phyloP scores from a whole-genome alignment of 2,888 invertebrate species.

The Sphaeridia pumilis region DNA sequence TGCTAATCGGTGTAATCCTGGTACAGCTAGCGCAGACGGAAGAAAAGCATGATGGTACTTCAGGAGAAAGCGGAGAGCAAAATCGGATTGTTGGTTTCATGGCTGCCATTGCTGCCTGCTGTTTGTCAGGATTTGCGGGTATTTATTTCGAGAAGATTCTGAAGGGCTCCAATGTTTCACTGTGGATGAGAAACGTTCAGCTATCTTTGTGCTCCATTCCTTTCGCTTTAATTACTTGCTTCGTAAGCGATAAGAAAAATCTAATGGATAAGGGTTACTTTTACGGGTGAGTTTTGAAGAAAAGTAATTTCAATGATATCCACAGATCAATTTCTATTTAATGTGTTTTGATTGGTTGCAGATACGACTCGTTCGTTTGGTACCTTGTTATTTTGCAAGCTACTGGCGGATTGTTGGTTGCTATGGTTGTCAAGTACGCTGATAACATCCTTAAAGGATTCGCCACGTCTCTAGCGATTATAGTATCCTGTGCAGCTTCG shows the following conservation, averaged over 20 bases:
- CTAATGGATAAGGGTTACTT: slow-evolving; percentile 65
- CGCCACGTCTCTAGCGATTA: slow-evolving; percentile 91
- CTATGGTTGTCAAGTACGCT: slow-evolving; percentile 96
- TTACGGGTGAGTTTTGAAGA: slow-evolving; percentile 29
- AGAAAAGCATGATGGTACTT: neutral
- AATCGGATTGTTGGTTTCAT: slow-evolving; percentile 65
- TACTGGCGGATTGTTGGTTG: slow-evolving; percentile 89
- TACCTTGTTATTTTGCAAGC: slow-evolving; percentile 79
- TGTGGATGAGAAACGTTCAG: slow-evolving; percentile 97
- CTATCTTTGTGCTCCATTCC: slow-evolving; percentile 83
- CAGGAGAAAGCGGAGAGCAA: slow-evolving; percentile 41
- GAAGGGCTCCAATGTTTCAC: slow-evolving; percentile 72
- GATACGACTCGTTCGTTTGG: slow-evolving; percentile 52
- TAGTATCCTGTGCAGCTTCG: slow-evolving; percentile 86
- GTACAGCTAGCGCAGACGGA: slow-evolving; percentile 50
- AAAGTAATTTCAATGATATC: no score
- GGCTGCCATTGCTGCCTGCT: slow-evolving; percentile 74
- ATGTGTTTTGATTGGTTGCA: slow-evolving; percentile 39
- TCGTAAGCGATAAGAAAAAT: slow-evolving; percentile 51
- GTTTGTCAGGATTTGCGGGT: slow-evolving; percentile 92
- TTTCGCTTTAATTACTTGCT: slow-evolving; percentile 69
- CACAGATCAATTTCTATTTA: no score
- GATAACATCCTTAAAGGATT: slow-evolving; percentile 98
- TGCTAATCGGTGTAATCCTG: slow-evolving; percentile 66
- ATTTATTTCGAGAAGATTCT: slow-evolving; percentile 97